phyloP scores from a whole-genome alignment of 2,797 vertebrate species.

The Syndactyla subalaris region DNA sequence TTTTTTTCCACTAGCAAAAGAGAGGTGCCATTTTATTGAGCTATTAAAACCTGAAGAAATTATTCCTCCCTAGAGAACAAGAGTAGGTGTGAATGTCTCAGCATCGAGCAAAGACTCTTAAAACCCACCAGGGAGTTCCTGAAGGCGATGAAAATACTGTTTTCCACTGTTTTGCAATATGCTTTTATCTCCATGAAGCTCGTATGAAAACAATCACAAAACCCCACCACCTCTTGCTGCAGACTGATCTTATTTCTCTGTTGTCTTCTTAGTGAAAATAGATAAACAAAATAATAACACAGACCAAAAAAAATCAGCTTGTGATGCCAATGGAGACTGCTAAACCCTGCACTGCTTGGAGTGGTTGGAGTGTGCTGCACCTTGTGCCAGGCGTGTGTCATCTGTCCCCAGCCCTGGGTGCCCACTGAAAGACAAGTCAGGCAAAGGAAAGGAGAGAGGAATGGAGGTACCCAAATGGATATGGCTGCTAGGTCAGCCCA shows the following conservation, averaged over 20 bases:
- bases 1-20: not conserved
- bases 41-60: not conserved
- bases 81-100: not conserved
- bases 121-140: not conserved
- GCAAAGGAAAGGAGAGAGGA: not conserved
- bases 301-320: not conserved
- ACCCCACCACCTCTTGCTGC: not conserved
- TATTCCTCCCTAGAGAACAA: not conserved
- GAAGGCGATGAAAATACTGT: constrained; percentile 12
- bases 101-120: not conserved
- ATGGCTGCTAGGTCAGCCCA: not conserved
- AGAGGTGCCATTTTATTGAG: not conserved
- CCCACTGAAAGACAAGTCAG: not conserved
- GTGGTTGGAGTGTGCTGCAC: not conserved
- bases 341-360: not conserved
- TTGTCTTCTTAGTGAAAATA: not conserved
- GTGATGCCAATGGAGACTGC: not conserved
- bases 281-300: not conserved
- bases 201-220: not conserved
- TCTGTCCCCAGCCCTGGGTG: not conserved
- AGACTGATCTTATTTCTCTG: not conserved
- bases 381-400: rapidly evolving
- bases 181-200: not conserved
- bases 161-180: not conserved
- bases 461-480: rapidly evolving